Conservation (phyloP, 2,888 invertebrate species). For the Chrysolina oricalcia region DNA sequence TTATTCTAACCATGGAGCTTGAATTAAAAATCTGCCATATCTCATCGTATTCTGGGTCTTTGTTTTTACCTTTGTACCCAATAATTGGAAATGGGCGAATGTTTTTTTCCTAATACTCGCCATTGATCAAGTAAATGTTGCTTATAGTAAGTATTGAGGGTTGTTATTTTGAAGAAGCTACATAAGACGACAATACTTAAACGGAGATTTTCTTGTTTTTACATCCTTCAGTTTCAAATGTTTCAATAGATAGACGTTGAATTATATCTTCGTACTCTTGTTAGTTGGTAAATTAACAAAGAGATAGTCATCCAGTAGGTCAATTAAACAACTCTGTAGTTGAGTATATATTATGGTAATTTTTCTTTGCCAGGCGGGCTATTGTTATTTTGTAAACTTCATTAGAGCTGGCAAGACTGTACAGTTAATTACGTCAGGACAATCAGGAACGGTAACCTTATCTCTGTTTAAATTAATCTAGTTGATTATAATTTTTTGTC, state of each 20-base stretch:
- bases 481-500: slow-evolving; percentile 1
- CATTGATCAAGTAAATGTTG: no score
- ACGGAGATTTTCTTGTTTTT: background rate
- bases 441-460: slow-evolving; percentile 46
- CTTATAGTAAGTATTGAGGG: no score
- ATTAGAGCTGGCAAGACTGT: slow-evolving; percentile 17
- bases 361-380: background rate
- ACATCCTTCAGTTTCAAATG: background rate
- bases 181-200: no score
- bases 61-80: no score
- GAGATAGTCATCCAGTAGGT: slow-evolving; percentile 16
- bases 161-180: no score
- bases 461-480: slow-evolving; percentile 38
- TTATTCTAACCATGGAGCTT: no score
- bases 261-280: background rate
- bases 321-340: slow-evolving; percentile 23
- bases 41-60: no score
- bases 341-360: slow-evolving; percentile 27
- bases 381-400: background rate
- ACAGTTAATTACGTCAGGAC: slow-evolving; percentile 34
- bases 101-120: no score
- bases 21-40: no score
- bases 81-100: no score
- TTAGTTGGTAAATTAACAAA: background rate
- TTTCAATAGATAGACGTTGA: background rate